Evolutionary conservation across 2,888 invertebrate species (phyloP), one percentile per base, ranked within the genome.

Genomic region (Halictus ligatus): DNA sequence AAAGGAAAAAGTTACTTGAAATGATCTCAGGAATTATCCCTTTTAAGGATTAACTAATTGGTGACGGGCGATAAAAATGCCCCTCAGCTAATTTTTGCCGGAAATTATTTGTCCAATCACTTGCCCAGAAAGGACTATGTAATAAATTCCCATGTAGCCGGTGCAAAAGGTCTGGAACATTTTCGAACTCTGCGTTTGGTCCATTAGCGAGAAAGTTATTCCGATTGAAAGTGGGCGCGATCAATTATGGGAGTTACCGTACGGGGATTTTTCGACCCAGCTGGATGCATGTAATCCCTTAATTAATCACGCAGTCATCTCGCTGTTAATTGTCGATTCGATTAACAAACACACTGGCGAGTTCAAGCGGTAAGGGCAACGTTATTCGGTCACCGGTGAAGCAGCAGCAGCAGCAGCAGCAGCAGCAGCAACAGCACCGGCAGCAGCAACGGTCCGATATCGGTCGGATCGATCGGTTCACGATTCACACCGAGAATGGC

Each of bases 371-470:
- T 69, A 78, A 88, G 82, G 82, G 89, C 87, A 89, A 83, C 84
- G 83, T 90, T 90, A 89, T 80, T 90, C 91, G 89, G 87, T 83
- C 91, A 89, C 78, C 75, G 84, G 84, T 89, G 83, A 72, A 10
- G 89, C 87, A 87, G 89, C 81, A 82, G 84, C 86, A 60, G 25
- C 64, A 60, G 60, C 64, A 72, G 89, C 81, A 82, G 82, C 86
- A 60, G 25, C 64, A 18, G 89, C 87, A n/a, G n/a, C n/a, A n/a
- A n/a, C n/a, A n/a, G n/a, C n/a, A 87, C 85, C 81, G 80, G 84
- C 86, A 60, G 25, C 64, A 60, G 60, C 64, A 72, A 18, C 86
- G 87, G 85, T 90, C 78, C 84, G 88, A 84, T 91, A 91, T 90
- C 88, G 89, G 60, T 67, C 40, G 69, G 80, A 84, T 88, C 85